Conservation (phyloP, 2,113 vertebrate species). For the Speoplatyrhinus poulsoni region DNA sequence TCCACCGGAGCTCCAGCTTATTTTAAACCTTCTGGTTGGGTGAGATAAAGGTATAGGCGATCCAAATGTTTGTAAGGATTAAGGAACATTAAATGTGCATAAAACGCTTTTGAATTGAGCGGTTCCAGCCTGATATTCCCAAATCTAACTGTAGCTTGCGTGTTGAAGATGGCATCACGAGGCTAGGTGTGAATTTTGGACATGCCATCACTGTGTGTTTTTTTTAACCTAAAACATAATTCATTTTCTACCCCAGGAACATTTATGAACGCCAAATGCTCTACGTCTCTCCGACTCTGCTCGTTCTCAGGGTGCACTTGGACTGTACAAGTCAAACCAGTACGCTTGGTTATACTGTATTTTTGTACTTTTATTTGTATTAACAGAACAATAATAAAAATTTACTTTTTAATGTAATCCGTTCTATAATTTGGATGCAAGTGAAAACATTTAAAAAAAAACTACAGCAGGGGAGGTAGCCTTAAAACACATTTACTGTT, state of each 20-base stretch:
- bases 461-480: background rate
- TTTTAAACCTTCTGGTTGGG: no score
- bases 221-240: no score
- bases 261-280: background rate
- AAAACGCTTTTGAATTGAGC: no score
- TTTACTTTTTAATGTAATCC: conserved; percentile 14
- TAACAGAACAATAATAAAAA: conserved; percentile 35
- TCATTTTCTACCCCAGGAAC: background rate
- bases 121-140: no score
- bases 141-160: no score
- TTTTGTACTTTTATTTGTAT: conserved; percentile 52
- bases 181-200: no score
- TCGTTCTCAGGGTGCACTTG: background rate
- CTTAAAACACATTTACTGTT: background rate
- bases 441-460: conserved; percentile 55
- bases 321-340: conserved; percentile 13
- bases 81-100: no score
- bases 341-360: conserved; percentile 49
- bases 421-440: conserved; percentile 43
- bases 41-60: no score
- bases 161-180: no score
- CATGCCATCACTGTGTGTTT: no score
- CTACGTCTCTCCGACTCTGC: background rate
- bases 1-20: no score
- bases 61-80: no score